These are phyloP conservation scores for Carettochelys insculpta DNA, from an alignment of 2,113 vertebrate species.

Conservation along the genomic window DNA sequence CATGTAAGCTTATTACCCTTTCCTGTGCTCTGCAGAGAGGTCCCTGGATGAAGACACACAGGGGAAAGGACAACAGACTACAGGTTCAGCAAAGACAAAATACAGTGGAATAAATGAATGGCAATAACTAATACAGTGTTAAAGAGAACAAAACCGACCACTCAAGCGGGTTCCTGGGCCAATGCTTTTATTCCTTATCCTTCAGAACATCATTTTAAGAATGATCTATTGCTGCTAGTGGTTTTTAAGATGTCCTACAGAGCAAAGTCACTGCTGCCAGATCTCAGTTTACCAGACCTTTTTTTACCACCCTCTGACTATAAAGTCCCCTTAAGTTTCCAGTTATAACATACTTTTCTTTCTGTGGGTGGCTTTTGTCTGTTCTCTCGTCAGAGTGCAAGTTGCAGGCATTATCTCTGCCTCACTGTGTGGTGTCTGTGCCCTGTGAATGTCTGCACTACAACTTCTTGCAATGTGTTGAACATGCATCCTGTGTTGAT, in stretches of 20 bases:
- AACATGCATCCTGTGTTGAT: neutral
- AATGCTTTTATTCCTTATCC: neutral
- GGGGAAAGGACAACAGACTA: neutral
- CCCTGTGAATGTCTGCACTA: neutral
- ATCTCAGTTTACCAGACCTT: neutral
- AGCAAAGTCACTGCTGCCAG: neutral
- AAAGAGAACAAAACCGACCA: neutral
- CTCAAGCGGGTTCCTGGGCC: neutral
- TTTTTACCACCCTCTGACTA: neutral
- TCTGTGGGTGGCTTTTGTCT: neutral
- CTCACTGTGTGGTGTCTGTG: neutral
- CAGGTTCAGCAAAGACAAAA: neutral
- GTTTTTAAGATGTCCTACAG: neutral
- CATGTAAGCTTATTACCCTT: neutral
- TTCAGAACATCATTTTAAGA: neutral
- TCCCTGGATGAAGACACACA: neutral
- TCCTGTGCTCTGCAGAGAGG: neutral
- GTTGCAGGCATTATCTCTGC: neutral
- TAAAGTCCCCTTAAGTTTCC: constrained; percentile 3
- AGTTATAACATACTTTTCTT: neutral
- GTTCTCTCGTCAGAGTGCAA: neutral
- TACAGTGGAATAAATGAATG: neutral
- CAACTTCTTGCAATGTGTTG: neutral
- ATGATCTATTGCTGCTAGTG: neutral
- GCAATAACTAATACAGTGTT: neutral